These are phyloP conservation scores for Isurus oxyrinchus DNA, from an alignment of 2,113 vertebrate genomes.

Conservation along the genomic window DNA sequence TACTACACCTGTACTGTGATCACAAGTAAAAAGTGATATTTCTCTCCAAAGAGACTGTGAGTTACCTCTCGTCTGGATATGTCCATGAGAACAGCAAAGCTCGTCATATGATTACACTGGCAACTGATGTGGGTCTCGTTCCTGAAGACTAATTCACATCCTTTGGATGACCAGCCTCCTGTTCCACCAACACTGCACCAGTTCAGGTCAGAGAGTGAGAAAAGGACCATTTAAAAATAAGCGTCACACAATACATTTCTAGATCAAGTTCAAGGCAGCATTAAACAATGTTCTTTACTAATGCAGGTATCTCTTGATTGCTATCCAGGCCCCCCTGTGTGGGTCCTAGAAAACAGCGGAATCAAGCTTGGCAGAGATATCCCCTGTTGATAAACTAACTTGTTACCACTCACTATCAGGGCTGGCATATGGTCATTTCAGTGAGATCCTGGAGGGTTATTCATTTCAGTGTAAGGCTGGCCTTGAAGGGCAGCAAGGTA, in stretches of 20 bases:
- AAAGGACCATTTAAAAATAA: background rate
- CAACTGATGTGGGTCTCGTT: constrained; percentile 89
- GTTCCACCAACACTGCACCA: constrained; percentile 49
- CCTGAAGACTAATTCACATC: constrained; percentile 82
- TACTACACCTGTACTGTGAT: background rate
- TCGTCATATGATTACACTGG: constrained; percentile 89
- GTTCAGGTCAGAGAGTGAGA: background rate
- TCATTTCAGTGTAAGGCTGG: background rate
- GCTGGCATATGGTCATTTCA: too few relatives aligned
- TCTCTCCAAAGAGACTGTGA: background rate
- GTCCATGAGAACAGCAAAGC: constrained; percentile 91
- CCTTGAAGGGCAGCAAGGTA: too few relatives aligned
- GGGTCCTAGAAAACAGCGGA: too few relatives aligned
- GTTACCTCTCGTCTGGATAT: constrained; percentile 80
- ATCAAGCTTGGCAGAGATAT: too few relatives aligned
- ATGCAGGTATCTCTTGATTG: too few relatives aligned
- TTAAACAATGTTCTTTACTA: too few relatives aligned
- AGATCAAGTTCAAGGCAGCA: background rate
- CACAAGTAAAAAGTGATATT: background rate
- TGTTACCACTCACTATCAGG: too few relatives aligned
- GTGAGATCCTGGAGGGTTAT: background rate
- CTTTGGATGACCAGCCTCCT: constrained; percentile 83
- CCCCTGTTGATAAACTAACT: too few relatives aligned
- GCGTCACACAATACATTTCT: background rate
- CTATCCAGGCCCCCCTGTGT: too few relatives aligned